Base-by-base conservation (phyloP, 2,113 vertebrate species). In the Ptilorrhoa leucosticta region DNA sequence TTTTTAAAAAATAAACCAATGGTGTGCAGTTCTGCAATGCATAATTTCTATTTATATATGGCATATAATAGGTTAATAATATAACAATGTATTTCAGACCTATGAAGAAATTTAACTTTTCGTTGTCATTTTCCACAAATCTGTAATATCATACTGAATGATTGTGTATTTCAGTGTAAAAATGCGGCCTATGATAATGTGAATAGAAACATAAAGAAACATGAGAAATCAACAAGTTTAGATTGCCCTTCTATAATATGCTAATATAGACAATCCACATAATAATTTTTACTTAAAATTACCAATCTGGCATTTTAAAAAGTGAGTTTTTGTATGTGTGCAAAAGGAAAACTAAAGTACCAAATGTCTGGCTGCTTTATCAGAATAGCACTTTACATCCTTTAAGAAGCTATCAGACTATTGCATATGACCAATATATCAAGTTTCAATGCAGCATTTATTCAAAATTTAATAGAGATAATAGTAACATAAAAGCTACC, bases 401-500 rank as follows among this genome's bases (percentile, higher is more conserved):
- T 60, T 83, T 89, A 81, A 63, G 72, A 42, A 88, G 51, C 60
- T 60, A 68, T 60, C 19, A 77, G 47, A 31, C 85, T 72, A 54
- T 94, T 84, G 75, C 57, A 50, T 47, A 79, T 90, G 92, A 86
- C 73, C 92, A 96, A 93, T 83, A 77, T 33, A 95, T 87, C 80
- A 90, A 82, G 40, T 57, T 83, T 61, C 77, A 95, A 77, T 85
- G 44, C 69, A 94, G 83, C 68, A 94, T 96, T 81, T 82, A 85
- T 83, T 94, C 87, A 71, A 81, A 75, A 64, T 82, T 93, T 69
- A 69, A 69, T 23, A 70, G 83, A 81, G 69, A 87, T 71, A 83
- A 82, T 53, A 71, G 50, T 40, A 95, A 82, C 48, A 78, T 92
- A 92, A 95, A 91, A 91, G 81, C 79, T 80, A 60, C 81, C 64